phyloP scores from a whole-genome alignment of 2,797 vertebrate genomes.

The Nasua narica region DNA sequence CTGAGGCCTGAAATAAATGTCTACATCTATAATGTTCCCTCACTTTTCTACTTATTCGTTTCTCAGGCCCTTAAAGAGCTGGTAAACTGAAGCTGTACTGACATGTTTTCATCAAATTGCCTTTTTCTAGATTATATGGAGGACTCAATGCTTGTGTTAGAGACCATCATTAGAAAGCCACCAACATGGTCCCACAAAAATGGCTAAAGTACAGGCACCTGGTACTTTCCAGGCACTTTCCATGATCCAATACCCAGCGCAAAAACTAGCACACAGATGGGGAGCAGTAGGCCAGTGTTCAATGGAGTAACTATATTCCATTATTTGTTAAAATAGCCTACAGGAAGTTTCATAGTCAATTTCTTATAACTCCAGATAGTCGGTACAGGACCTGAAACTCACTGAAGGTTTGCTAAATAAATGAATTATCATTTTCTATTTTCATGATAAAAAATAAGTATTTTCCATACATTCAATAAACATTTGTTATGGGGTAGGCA shows the following conservation, averaged over 20 bases:
- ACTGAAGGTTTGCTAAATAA: neutral
- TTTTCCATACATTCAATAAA: neutral
- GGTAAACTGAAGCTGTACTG: neutral
- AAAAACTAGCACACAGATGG: neutral
- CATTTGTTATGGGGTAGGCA: neutral
- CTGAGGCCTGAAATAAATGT: slow-evolving; percentile 33
- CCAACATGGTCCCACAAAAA: neutral
- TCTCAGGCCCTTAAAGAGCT: slow-evolving; percentile 38
- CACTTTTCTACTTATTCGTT: neutral
- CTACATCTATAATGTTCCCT: neutral
- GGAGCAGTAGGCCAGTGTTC: neutral
- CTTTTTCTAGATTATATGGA: neutral
- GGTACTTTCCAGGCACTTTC: neutral
- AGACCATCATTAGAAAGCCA: neutral
- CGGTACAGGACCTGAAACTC: neutral
- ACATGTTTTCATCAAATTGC: neutral
- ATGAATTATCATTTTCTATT: neutral
- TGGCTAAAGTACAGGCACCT: neutral
- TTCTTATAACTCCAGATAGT: neutral
- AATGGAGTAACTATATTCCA: neutral
- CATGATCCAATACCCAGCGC: neutral
- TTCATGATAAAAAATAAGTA: neutral
- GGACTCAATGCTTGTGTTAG: neutral
- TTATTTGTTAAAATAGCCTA: neutral
- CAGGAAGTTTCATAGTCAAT: neutral